Evolutionary conservation across 2,888 invertebrate genomes (phyloP).

Genomic region (Carpatolechia fugitivella): DNA sequence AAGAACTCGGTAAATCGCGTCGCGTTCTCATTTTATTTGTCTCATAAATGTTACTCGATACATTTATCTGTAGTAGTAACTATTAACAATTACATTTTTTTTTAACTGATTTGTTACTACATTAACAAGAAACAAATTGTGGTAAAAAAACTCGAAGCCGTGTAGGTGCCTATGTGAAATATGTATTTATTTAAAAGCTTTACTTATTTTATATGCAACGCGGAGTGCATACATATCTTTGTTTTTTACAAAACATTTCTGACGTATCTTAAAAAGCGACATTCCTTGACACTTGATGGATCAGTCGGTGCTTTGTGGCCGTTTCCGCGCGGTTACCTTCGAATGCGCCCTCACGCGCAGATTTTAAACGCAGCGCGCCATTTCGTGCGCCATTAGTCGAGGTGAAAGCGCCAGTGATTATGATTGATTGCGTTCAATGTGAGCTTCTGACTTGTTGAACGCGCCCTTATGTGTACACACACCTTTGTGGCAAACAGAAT

Average conservation of each 20-base stretch:
- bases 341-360: slow-evolving; percentile 60
- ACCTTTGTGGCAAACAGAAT: slow-evolving; percentile 51
- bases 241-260: neutral
- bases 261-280: slow-evolving; percentile 6
- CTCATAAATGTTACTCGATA: too few relatives aligned
- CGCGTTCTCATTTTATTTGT: too few relatives aligned
- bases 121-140: too few relatives aligned
- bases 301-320: slow-evolving; percentile 65
- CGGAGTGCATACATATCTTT: too few relatives aligned
- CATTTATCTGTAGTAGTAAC: too few relatives aligned
- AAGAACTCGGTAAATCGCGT: too few relatives aligned
- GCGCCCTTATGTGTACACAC: slow-evolving; percentile 61
- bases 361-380: slow-evolving; percentile 75
- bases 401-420: slow-evolving; percentile 76
- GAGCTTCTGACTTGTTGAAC: slow-evolving; percentile 70
- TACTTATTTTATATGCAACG: too few relatives aligned
- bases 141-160: too few relatives aligned
- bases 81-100: too few relatives aligned
- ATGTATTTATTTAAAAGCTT: too few relatives aligned
- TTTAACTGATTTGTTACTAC: too few relatives aligned
- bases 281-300: slow-evolving; percentile 64
- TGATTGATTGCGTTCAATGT: slow-evolving; percentile 74
- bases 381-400: slow-evolving; percentile 77
- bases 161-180: too few relatives aligned
- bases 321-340: slow-evolving; percentile 74